Conservation (phyloP, 1,140 invertebrate genomes). For the Drosophila repletoides region DNA sequence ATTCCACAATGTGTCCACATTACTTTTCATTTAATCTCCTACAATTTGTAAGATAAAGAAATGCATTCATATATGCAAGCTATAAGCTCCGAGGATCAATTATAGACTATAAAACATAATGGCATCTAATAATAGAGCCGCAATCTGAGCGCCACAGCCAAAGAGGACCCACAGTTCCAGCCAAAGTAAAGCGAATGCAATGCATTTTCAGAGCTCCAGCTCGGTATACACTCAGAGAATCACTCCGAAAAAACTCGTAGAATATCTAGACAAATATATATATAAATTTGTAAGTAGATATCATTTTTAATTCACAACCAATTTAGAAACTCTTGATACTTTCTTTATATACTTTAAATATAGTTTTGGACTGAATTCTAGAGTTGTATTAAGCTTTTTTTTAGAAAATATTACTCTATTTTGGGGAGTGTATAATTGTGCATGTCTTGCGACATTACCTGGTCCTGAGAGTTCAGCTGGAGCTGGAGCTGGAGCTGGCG, state of each 20-base stretch:
- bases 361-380: no score
- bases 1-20: slow-evolving; percentile 49
- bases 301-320: no score
- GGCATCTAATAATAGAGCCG: slow-evolving; percentile 79
- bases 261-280: no score
- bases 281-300: no score
- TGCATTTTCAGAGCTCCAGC: slow-evolving; percentile 12
- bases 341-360: slow-evolving; percentile 15
- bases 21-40: slow-evolving; percentile 78
- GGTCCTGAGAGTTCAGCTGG: no score
- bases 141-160: slow-evolving; percentile 58
- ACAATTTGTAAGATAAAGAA: slow-evolving; percentile 78
- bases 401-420: no score
- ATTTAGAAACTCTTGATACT: no score
- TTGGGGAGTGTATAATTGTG: slow-evolving; percentile 42
- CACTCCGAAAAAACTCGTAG: no score
- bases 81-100: slow-evolving; percentile 78
- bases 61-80: slow-evolving; percentile 51
- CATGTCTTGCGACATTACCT: slow-evolving; percentile 73
- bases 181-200: not conserved
- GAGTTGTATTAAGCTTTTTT: no score
- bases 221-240: no score
- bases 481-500: slow-evolving; percentile 43
- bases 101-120: slow-evolving; percentile 82
- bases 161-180: slow-evolving; percentile 5